Base-by-base conservation (phyloP, 2,888 invertebrate species). In the Chrysomela aeneicollis region DNA sequence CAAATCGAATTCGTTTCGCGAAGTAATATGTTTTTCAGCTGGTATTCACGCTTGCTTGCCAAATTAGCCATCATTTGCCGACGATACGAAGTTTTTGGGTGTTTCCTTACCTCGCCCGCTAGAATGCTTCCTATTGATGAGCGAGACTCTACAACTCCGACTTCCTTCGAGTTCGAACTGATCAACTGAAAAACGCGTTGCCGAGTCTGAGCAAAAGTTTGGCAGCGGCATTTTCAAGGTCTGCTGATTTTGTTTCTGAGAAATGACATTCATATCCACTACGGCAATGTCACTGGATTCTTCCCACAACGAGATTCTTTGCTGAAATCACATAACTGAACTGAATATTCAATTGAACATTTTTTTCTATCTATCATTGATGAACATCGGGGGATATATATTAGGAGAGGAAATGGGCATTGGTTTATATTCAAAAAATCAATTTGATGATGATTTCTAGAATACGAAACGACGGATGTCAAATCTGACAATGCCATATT, bases 1-100 rank as follows among this genome's bases (percentile, higher is more conserved):
- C 12, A 9, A 35, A 35, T 35, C 6, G 35, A 42, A 15, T 57
- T 57, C 10, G 26, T 46, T 46, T 46, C 57, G 58, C 51, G 50
- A 61, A 50, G 47, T 32, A 18, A 61, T 58, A 47, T 52, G 53
- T 62, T 61, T 49, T 37, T 8, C 2, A 65, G 49, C 53, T 42
- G 47, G 59, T 51, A 59, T 66, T 53, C 53, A 19, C 50, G 49
- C 35, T 62, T 59, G 55, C 50, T 59, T 47, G 53, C 26, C 22
- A 50, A 66, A 66, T 66, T 66, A 62, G 59, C 59, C 51, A 66
- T 58, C 66, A 59, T 66, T 66, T 66, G 59, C 61, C 59, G 53
- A 47, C 15, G 61, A 49, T 51, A 19, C 52, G 59, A 66, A 66
- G 59, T 66, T 66, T 66, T 55, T 59, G 62, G 59, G 62, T 62